Evolutionary conservation across 2,888 invertebrate species (phyloP).

Genomic region (Parnassius mnemosyne): DNA sequence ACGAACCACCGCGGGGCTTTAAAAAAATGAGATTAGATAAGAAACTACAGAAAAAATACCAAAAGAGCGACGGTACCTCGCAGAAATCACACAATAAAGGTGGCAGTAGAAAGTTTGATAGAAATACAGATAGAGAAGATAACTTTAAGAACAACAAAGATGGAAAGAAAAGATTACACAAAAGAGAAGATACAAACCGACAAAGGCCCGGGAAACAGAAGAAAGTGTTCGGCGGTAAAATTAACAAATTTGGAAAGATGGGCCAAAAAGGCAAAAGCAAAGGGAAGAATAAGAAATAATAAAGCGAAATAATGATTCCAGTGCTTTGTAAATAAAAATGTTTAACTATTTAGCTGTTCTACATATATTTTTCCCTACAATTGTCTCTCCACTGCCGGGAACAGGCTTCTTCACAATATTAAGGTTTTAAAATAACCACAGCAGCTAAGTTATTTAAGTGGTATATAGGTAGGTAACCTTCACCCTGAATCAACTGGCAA

Average conservation of each 20-base stretch:
- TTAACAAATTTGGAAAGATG: conserved; percentile 57
- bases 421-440: no score
- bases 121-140: conserved; percentile 41
- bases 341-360: no score
- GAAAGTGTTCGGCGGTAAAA: conserved; percentile 66
- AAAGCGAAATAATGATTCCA: conserved; percentile 29
- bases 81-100: conserved; percentile 36
- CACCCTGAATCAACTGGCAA: no score
- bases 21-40: conserved; percentile 72
- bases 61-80: conserved; percentile 40
- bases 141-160: conserved; percentile 39
- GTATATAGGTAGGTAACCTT: no score
- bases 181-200: conserved; percentile 36
- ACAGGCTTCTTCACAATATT: no score
- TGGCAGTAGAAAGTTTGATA: conserved; percentile 38
- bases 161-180: conserved; percentile 37
- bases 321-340: no score
- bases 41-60: conserved; percentile 63
- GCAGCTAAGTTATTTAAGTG: no score
- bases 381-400: no score
- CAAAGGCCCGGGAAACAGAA: conserved; percentile 46
- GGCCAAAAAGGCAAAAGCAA: conserved; percentile 48
- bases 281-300: conserved; percentile 48
- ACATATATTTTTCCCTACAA: no score
- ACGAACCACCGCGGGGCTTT: conserved; percentile 60